A percentile compares a stretch with the other conserved stretches of the same genome.
Evolutionary conservation across 2,888 invertebrate genomes (phyloP).

Genomic region (Ptilodon capucinus): DNA sequence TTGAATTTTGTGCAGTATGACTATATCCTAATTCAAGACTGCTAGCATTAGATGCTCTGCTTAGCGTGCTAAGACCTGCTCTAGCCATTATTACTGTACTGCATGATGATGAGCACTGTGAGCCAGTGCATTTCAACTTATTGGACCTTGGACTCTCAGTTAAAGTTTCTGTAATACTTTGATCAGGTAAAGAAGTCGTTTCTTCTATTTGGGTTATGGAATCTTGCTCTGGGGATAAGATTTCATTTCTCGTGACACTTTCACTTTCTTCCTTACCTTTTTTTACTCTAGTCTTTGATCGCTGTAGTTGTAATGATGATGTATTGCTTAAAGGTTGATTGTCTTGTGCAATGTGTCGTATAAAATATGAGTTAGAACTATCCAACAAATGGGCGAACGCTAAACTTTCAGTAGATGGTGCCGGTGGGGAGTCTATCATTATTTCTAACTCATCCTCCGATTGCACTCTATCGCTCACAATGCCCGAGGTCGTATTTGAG

Average conservation of each 20-base stretch:
- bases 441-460: slow-evolving; percentile 97
- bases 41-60: slow-evolving; percentile 89
- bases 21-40: slow-evolving; percentile 93
- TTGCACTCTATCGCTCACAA: slow-evolving; percentile 97
- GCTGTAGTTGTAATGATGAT: slow-evolving; percentile 65
- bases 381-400: slow-evolving; percentile 90
- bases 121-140: slow-evolving; percentile 86
- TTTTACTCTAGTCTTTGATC: slow-evolving; percentile 54
- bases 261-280: slow-evolving; percentile 62
- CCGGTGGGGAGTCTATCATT: slow-evolving; percentile 91
- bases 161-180: slow-evolving; percentile 72
- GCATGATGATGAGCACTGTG: slow-evolving; percentile 93
- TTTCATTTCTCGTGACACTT: slow-evolving; percentile 44
- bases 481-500: slow-evolving; percentile 98
- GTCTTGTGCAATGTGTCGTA: slow-evolving; percentile 58
- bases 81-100: slow-evolving; percentile 91
- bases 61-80: slow-evolving; percentile 74
- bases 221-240: slow-evolving; percentile 45
- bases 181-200: slow-evolving; percentile 63
- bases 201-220: slow-evolving; percentile 57
- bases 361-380: slow-evolving; percentile 77
- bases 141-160: slow-evolving; percentile 82
- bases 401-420: slow-evolving; percentile 93
- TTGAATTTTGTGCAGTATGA: slow-evolving; percentile 93
- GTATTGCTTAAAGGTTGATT: slow-evolving; percentile 60